phyloP scores from a whole-genome alignment of 2,888 invertebrate species.

The Aspidiotus destructor region DNA sequence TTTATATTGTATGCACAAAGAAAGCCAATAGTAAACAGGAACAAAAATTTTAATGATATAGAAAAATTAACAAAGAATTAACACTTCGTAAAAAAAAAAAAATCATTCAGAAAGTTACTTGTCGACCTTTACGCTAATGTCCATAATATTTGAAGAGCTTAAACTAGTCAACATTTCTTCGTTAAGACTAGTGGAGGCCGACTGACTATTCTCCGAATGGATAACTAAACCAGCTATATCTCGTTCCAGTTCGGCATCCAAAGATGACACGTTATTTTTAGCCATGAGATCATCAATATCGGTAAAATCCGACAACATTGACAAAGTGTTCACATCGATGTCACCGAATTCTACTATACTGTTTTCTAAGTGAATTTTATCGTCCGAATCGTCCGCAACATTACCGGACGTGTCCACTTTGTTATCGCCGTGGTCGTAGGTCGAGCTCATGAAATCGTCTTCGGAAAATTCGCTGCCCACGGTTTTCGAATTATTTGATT shows the following conservation, averaged over 20 bases:
- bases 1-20: too few species aligned
- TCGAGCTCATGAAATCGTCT: conserved; percentile 19
- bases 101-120: not conserved
- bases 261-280: conserved; percentile 7
- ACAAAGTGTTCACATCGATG: conserved; percentile 21
- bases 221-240: conserved; percentile 22
- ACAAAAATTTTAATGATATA: not conserved
- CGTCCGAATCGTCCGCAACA: conserved; percentile 26
- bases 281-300: conserved; percentile 13
- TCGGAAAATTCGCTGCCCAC: conserved; percentile 14
- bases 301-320: conserved; percentile 21
- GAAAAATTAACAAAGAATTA: not conserved
- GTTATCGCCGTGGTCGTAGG: conserved; percentile 7
- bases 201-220: not conserved
- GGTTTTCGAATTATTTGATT: conserved; percentile 11
- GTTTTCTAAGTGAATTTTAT: conserved; percentile 18
- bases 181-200: not conserved
- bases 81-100: not conserved
- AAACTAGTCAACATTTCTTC: not conserved
- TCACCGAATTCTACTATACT: conserved; percentile 22
- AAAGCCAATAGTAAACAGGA: not conserved
- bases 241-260: conserved; percentile 26
- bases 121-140: not conserved
- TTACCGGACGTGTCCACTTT: conserved; percentile 24
- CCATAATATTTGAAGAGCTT: not conserved